phyloP scores from a whole-genome alignment of 2,113 vertebrate genomes.

The Tonatia bakeri region DNA sequence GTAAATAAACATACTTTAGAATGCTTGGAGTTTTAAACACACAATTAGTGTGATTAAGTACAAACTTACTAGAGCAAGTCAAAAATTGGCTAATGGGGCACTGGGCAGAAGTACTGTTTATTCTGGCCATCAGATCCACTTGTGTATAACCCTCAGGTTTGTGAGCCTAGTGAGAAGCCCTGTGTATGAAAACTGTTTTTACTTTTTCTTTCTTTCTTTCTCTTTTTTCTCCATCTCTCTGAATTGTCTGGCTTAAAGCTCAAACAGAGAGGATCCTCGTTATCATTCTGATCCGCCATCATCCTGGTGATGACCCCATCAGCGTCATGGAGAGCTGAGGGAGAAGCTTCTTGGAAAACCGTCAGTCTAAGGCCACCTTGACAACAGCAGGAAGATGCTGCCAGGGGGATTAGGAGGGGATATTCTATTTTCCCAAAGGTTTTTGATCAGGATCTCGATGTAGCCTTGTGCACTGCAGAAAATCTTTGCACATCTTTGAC shows the following conservation, averaged over 20 bases:
- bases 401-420: not conserved
- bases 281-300: too few relatives aligned
- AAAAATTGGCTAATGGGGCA: not conserved
- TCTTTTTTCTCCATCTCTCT: not conserved
- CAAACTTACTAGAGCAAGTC: conserved; percentile 1
- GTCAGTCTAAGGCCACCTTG: not conserved
- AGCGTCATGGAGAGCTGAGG: not conserved
- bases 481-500: not conserved
- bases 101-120: not conserved
- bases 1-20: not conserved
- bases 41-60: not conserved
- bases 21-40: not conserved
- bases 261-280: not conserved
- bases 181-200: not conserved
- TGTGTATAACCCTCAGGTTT: not conserved
- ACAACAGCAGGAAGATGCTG: not conserved
- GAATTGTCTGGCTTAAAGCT: not conserved
- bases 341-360: not conserved
- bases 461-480: not conserved
- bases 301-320: not conserved
- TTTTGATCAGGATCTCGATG: not conserved
- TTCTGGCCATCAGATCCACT: not conserved
- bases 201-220: not conserved
- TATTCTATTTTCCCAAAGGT: not conserved
- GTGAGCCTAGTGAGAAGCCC: not conserved